Conservation (phyloP, 2,797 vertebrate species). For the Botia kubotai region DNA sequence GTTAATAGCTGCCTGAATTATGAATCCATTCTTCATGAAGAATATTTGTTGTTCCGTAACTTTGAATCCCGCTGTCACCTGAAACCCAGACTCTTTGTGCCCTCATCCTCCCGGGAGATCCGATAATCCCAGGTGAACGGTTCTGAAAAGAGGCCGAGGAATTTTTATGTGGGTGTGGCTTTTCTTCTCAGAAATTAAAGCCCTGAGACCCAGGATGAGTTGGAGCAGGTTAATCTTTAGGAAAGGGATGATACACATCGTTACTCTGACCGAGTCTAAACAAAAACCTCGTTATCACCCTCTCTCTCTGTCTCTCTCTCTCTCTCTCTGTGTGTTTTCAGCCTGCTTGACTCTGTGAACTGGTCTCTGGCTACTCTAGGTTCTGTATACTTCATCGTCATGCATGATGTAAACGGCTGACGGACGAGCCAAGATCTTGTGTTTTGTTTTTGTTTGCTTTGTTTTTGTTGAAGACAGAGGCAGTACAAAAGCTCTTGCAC, state of each 20-base stretch:
- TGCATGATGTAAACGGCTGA: conserved; percentile 22
- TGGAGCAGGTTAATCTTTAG: conserved; percentile 44
- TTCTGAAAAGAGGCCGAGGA: conserved; percentile 18
- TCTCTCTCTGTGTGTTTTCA: background rate
- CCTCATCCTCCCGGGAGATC: conserved; percentile 13
- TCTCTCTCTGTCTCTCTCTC: background rate
- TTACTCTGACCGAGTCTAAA: conserved; percentile 29
- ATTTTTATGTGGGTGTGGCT: conserved; percentile 38
- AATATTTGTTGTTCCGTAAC: conserved; percentile 2
- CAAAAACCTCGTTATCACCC: conserved; percentile 21
- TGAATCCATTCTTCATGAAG: background rate
- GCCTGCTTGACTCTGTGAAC: background rate
- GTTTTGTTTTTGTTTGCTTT: background rate
- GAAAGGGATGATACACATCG: conserved; percentile 33
- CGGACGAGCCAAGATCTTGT: background rate
- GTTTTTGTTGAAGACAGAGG: background rate
- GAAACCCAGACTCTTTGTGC: conserved; percentile 7
- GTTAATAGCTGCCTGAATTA: background rate
- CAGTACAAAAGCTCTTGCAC: background rate
- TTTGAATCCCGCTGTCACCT: background rate
- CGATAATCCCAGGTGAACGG: conserved; percentile 22
- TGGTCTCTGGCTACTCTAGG: background rate
- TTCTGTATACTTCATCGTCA: background rate
- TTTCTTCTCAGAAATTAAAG: conserved; percentile 27
- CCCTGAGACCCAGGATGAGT: conserved; percentile 10